Evolutionary conservation across 2,113 vertebrate species (phyloP).

Genomic region (Dryoscopus gambensis): DNA sequence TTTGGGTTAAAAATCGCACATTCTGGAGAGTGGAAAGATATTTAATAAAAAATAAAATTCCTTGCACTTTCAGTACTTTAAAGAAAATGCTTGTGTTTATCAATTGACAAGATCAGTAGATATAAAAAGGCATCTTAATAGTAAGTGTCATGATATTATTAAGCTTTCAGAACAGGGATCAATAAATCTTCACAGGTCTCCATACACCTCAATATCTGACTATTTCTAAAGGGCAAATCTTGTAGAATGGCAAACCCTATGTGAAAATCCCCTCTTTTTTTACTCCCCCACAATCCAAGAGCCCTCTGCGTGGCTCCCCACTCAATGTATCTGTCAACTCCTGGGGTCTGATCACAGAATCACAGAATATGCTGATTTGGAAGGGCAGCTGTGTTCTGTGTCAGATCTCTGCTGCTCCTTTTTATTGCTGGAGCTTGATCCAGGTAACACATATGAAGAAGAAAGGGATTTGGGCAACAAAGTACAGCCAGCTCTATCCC

Average conservation of each 20-base stretch:
- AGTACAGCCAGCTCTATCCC: neutral
- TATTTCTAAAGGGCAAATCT: neutral
- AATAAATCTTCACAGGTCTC: neutral
- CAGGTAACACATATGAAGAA: neutral
- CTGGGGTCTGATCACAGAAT: neutral
- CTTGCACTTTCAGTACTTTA: neutral
- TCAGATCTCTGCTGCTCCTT: neutral
- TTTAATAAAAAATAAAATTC: neutral
- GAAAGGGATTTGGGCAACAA: neutral
- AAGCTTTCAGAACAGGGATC: neutral
- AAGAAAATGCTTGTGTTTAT: neutral
- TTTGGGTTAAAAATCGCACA: neutral
- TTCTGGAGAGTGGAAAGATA: neutral
- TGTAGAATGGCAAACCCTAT: neutral
- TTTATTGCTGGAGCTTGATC: neutral
- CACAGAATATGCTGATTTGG: neutral
- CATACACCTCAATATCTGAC: neutral
- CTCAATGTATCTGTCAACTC: neutral
- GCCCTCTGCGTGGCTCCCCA: neutral
- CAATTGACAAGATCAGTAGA: neutral
- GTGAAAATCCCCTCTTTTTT: neutral
- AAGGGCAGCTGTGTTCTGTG: neutral
- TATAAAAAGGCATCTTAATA: neutral
- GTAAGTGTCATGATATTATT: neutral
- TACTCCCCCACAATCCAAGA: fast-evolving